Conservation (phyloP, 2,888 invertebrate species). For the Ariolimax columbianus region DNA sequence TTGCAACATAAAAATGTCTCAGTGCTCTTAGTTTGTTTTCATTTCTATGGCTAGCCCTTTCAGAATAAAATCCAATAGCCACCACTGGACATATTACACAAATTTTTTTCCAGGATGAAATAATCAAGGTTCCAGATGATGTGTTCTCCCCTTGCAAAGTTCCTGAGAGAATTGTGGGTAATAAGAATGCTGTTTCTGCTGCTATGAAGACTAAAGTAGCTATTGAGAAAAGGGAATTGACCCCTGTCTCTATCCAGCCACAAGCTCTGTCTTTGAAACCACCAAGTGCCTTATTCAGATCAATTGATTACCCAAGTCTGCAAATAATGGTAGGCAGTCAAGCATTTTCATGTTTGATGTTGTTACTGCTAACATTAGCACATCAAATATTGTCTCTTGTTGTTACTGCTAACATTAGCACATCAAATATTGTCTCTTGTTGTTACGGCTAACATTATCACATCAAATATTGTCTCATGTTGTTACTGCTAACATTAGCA, state of each 20-base stretch:
- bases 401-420: background rate
- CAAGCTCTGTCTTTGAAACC: slow-evolving; percentile 54
- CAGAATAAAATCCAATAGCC: no score
- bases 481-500: background rate
- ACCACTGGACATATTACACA: no score
- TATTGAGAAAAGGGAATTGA: background rate
- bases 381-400: no score
- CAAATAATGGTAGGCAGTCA: slow-evolving; percentile 77
- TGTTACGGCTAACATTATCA: background rate
- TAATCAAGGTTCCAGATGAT: slow-evolving; percentile 65
- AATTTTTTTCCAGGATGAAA: slow-evolving; percentile 68
- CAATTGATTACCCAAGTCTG: slow-evolving; percentile 76
- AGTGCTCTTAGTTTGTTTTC: no score
- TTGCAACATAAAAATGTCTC: no score
- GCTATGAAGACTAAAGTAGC: background rate
- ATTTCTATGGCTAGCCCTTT: no score
- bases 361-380: background rate
- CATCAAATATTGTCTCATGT: no score
- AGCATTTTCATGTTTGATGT: background rate
- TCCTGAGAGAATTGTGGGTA: background rate
- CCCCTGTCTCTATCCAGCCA: background rate
- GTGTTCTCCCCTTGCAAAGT: slow-evolving; percentile 23
- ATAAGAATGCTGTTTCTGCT: background rate
- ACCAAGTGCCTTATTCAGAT: slow-evolving; percentile 73
- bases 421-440: no score